phyloP scores from a whole-genome alignment of 2,113 vertebrate genomes.

The Dipodomys stephensi region DNA sequence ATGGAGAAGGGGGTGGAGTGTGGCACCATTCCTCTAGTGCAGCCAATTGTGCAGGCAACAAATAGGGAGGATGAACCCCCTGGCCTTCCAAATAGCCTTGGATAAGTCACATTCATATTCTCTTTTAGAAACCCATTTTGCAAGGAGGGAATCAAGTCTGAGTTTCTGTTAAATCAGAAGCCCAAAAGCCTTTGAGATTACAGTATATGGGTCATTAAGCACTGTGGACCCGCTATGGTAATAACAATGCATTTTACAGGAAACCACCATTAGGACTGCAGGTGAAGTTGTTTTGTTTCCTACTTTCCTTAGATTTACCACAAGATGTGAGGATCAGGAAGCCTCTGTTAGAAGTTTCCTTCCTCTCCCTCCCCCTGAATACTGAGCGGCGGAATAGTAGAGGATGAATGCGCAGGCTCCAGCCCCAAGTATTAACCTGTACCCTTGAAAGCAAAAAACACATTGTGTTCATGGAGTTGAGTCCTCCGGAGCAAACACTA shows the following conservation, averaged over 20 bases:
- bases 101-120: neutral
- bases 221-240: neutral
- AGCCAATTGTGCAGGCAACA: neutral
- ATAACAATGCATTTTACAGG: neutral
- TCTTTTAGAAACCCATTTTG: neutral
- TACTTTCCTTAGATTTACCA: neutral
- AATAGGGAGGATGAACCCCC: neutral
- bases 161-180: neutral
- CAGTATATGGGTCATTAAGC: constrained; percentile 25
- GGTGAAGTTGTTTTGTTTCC: constrained; percentile 29
- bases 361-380: neutral
- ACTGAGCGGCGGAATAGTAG: neutral
- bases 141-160: neutral
- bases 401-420: neutral
- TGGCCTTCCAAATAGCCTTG: neutral
- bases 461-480: neutral
- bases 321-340: constrained; percentile 30
- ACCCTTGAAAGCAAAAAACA: constrained; percentile 50
- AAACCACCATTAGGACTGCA: neutral
- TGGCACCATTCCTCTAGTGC: neutral
- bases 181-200: neutral
- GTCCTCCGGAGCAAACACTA: neutral
- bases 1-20: neutral
- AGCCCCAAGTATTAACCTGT: neutral
- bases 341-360: neutral